Evolutionary conservation across 2,888 invertebrate genomes (phyloP), one percentile per base, ranked within the genome.

Genomic region (Acronicta psi): DNA sequence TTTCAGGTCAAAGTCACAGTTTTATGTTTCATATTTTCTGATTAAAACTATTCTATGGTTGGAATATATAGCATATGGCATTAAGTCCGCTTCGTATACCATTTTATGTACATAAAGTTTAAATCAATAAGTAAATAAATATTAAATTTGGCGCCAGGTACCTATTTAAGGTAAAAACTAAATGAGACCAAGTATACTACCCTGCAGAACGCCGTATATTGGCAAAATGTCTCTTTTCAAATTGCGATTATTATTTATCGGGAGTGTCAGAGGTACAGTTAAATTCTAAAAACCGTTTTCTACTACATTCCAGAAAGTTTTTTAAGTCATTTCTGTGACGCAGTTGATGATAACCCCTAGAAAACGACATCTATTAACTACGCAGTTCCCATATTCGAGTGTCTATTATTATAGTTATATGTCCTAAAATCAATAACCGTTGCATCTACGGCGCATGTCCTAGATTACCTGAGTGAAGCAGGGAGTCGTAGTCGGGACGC

Each of bases 391-490:
- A 34, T 29, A 29, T 4, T 40, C 23, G 37, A 29, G 1, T 44
- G 16, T 23, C 40, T 38, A 63, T 63, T 31, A 56, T 47, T 1
- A 9, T 51, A 62, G n/a, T n/a, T 52, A 20, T 40, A 51, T 34
- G 36, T 40, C 43, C 5, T 34, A 38, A 67, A 69, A 67, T 67
- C 67, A 45, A 69, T 67, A 52, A 38, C 46, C 36, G 38, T 56
- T 69, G 67, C 67, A 69, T 47, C 40, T 14, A 53, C 36, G 40
- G 67, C 67, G 70, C 67, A 67, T 69, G 65, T 56, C 42, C 57
- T 69, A 57, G 38, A 53, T 50, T 50, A 57, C 65, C 53, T 69
- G 67, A 4, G 25, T 42, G 16, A 17, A 41, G 17, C 16, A 20
- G 42, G 37, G 45, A 41, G 25, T 53, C 59, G 16, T 37, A 34